These are phyloP conservation scores for Tetragnatha versicolor DNA, from an alignment of 1,140 invertebrate species.

Conservation along the genomic window DNA sequence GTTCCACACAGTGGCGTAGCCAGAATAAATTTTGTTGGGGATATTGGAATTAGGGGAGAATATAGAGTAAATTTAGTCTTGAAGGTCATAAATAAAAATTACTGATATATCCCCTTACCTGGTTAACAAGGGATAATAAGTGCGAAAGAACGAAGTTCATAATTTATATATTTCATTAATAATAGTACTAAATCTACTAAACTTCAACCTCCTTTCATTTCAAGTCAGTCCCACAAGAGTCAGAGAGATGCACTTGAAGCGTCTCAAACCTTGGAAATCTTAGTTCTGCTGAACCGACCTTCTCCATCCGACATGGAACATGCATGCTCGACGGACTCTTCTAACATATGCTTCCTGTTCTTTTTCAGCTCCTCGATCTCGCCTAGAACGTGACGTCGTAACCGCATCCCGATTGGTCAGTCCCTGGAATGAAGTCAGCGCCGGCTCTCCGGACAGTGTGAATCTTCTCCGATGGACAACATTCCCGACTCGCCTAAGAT, in stretches of 20 bases:
- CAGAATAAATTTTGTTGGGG: too few relatives aligned
- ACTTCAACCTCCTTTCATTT: not conserved
- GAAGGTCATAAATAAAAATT: too few relatives aligned
- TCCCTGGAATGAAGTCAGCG: not conserved
- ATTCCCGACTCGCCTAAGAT: too few relatives aligned
- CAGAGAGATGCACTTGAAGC: not conserved
- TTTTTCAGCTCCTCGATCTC: slow-evolving; percentile 38
- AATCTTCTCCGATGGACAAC: too few relatives aligned
- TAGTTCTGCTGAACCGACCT: not conserved
- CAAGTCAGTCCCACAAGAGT: not conserved
- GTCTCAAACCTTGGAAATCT: not conserved
- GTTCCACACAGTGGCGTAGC: too few relatives aligned
- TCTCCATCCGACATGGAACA: not conserved
- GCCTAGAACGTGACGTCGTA: slow-evolving; percentile 42
- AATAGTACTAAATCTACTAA: too few relatives aligned
- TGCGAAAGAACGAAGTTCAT: too few relatives aligned
- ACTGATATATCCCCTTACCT: too few relatives aligned
- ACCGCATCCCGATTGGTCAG: slow-evolving; percentile 8
- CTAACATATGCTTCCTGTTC: not conserved
- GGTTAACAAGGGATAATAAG: too few relatives aligned
- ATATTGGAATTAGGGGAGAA: too few relatives aligned
- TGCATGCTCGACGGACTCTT: not conserved
- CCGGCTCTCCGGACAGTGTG: not conserved
- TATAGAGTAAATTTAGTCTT: too few relatives aligned
- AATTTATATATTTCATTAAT: too few relatives aligned